Conservation (phyloP, 2,113 vertebrate species). For the Willisornis vidua region DNA sequence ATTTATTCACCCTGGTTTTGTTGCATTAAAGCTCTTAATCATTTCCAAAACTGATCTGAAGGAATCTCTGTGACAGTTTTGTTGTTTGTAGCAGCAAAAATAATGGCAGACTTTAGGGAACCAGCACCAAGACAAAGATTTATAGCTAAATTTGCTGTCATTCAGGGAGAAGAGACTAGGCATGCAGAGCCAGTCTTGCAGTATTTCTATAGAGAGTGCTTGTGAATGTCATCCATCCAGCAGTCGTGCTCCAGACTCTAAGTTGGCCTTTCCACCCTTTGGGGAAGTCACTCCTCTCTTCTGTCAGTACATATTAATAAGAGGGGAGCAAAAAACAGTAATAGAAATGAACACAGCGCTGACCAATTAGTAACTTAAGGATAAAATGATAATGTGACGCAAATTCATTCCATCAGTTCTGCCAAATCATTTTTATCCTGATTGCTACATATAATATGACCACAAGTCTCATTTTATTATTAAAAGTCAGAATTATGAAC, state of each 20-base stretch:
- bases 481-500: conserved; percentile 3
- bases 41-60: neutral
- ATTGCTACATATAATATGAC: conserved; percentile 10
- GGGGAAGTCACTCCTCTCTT: neutral
- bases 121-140: neutral
- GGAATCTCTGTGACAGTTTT: neutral
- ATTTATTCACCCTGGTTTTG: neutral
- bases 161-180: neutral
- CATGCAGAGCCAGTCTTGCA: neutral
- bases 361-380: conserved; percentile 31
- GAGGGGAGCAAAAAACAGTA: neutral
- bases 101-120: neutral
- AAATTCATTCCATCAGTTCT: conserved; percentile 30
- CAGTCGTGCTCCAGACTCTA: neutral
- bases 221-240: neutral
- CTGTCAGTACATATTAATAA: neutral
- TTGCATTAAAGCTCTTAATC: neutral
- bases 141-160: neutral
- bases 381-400: conserved; percentile 5
- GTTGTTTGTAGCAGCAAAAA: neutral
- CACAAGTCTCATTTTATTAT: neutral
- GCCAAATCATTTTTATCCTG: conserved; percentile 34
- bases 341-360: neutral
- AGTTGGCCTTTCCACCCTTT: neutral
- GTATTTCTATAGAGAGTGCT: neutral